Evolutionary conservation across 2,888 invertebrate genomes (phyloP), one percentile per base, ranked within the genome.

Genomic region (Macaria notata): DNA sequence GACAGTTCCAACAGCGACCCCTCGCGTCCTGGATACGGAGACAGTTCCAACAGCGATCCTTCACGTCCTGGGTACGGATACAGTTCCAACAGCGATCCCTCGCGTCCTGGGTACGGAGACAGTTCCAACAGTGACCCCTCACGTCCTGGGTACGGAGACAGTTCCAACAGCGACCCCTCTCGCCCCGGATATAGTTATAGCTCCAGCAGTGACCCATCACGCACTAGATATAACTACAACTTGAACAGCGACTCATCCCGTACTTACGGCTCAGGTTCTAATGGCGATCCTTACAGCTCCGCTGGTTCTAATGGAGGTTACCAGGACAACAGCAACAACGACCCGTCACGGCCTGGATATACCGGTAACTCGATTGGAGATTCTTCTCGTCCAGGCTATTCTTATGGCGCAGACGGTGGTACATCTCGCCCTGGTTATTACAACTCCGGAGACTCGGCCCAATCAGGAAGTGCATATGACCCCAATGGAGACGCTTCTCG

Each of bases 201-300:
- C 42, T 44, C 48, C 0, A 36, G 41, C 7, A 31, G 9, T 30
- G 47, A 47, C 29, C 9, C 46, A 29, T 51, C 56, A 31, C 38
- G 31, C 6, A 9, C 49, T 5, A 50, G 47, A 3, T 43, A 51
- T 44, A 19, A 3, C 3, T n/a, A 30, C 29, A 43, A 9, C 30
- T 42, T 46, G 4, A 47, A 51, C 43, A 19, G 46, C 29, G 55
- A 56, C 42, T 9, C 42, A 1, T 56, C 53, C 1, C 47, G 36
- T 3, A 3, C 54, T 4, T 52, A 39, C 46, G 1, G 4, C 5
- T 31, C 9, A 36, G n/a, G 31, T 9, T 42, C 41, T 4, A 46
- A 42, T 33, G 41, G 31, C 33, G 51, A 56, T 29, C 44, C 51
- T 4, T 48, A 47, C 44, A 31, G 31, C 1, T 39, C 56, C 7